Evolutionary conservation across 2,797 vertebrate species (phyloP).

Genomic region (Cryptoprocta ferox): DNA sequence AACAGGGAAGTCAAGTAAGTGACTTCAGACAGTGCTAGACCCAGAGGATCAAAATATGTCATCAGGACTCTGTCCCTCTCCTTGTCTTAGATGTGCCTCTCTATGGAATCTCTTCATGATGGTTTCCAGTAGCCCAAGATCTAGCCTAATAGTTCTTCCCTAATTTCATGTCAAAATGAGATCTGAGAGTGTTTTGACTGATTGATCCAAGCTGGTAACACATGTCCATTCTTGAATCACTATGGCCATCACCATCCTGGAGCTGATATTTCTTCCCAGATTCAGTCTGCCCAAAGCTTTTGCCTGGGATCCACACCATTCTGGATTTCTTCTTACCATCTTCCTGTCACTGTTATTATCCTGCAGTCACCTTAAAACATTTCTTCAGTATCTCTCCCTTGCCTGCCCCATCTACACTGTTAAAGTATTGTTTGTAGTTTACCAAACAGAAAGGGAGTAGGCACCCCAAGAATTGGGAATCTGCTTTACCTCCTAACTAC

Average conservation of each 20-base stretch:
- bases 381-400: neutral
- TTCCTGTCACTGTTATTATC: neutral
- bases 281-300: neutral
- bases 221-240: neutral
- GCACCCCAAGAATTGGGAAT: neutral
- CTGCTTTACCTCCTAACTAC: neutral
- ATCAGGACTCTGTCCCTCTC: neutral
- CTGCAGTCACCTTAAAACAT: neutral
- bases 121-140: neutral
- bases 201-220: neutral
- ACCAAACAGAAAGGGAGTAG: neutral
- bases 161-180: neutral
- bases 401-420: neutral
- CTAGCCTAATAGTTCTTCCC: neutral
- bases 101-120: neutral
- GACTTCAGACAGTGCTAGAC: neutral
- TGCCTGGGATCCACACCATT: neutral
- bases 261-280: neutral
- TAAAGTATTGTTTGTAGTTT: neutral
- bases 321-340: neutral
- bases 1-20: constrained; percentile 11
- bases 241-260: neutral
- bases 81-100: neutral
- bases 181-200: neutral
- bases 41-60: neutral